Evolutionary conservation across 2,797 vertebrate genomes (phyloP), one percentile per base, ranked within the genome.

Genomic region (Microhierax caerulescens): DNA sequence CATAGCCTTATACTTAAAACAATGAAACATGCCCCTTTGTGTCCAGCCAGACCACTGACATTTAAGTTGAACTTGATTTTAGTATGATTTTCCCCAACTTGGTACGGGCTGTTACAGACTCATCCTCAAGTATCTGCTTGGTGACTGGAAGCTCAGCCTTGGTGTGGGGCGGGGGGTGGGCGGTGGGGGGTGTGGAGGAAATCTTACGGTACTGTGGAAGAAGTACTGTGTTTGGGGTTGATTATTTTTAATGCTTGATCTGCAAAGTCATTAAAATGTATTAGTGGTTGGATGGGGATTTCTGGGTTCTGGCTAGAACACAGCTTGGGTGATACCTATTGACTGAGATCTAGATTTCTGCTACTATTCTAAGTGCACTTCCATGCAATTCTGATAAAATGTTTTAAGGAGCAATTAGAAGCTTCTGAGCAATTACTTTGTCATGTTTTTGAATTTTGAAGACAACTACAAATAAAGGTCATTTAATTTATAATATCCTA

Each of bases 341-440:
- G 95, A 88, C 72, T 57, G 17, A 79, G 80, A 69, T 74, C 48
- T 51, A 24, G 51, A 68, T 83, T 80, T 73, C 83, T 95, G 95
- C 77, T 96, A 84, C 83, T 98, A 75, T 96, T 97, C 72, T 96
- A 98, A 98, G 98, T 98, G 98, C 97, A 98, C 98, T 98, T 98
- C 97, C 96, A 92, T 93, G 95, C 93, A 87, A 96, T 97, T 97
- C 96, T 97, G 95, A 87, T 79, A 69, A 95, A 93, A 91, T 27
- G 60, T 96, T 96, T 96, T 95, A 96, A 96, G 97, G 96, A 97
- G 86, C 57, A 75, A 11, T 86, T 90, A 93, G 63, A 86, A 93
- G 97, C 91, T 95, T 97, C 88, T 15, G 1, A 87, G 83, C 93
- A 91, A 80, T 92, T 93, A 88, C 92, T 95, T 97, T 95, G 88